Evolutionary conservation across 2,797 vertebrate genomes (phyloP), one percentile per base, ranked within the genome.

Genomic region (Enteromius treurensis): DNA sequence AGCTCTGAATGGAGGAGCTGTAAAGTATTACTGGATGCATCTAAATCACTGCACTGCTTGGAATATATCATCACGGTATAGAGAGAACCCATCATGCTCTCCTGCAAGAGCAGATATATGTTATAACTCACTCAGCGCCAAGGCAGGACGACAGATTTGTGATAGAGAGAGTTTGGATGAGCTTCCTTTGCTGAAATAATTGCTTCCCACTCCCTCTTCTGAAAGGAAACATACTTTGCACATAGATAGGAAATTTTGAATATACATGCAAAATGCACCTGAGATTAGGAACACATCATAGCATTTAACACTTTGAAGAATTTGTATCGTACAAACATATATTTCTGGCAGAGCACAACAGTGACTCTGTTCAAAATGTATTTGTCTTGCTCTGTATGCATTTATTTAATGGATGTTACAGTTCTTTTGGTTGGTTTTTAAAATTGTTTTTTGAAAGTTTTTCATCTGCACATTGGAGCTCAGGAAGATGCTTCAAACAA

Each of bases 91-190:
- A 80, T 80, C 49, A 34, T 58, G 47, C 64, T 77, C 26, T 58
- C 49, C 71, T 58, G 51, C 70, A 85, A 62, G 69, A 64, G 69
- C 3, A n/a, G 42, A 17, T 69, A 42, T 42, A 64, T 51, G 73
- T 75, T 79, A 76, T 79, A 79, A 84, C 62, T 85, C 78, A 76
- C 65, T 42, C 64, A 17, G 37, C 68, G 64, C 4, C 14, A 2
- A 10, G 2, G 68, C 62, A 81, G 62, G 60, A 49, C 7, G 70
- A 65, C 55, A 65, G 32, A 68, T 74, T 76, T 67, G 71, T 81
- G 64, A 79, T 26, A 81, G 49, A 65, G 32, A 70, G 69, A 74
- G 68, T 47, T 62, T 49, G 69, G 68, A 74, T 73, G 53, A 75
- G 62, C 29, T 80, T 71, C 23, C 11, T 19, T 80, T 70, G 40